phyloP scores from a whole-genome alignment of 1,140 invertebrate genomes.

The Vanessa tameamea region DNA sequence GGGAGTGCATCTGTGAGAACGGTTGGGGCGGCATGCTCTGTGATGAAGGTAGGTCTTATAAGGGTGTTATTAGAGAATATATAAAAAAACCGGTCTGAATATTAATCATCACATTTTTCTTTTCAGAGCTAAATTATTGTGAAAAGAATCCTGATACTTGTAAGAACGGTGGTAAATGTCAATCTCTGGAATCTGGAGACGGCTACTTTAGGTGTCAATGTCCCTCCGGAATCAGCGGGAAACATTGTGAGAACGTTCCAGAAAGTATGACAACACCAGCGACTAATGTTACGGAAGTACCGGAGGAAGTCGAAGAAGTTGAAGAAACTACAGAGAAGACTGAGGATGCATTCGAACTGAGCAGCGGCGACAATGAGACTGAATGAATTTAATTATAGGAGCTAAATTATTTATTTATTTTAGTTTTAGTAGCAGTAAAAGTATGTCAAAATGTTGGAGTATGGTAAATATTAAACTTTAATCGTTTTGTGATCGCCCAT shows the following conservation, averaged over 20 bases:
- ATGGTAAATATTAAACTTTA: not conserved
- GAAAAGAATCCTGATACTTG: constrained; percentile 85
- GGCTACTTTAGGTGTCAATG: constrained; percentile 87
- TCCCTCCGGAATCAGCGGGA: constrained; percentile 82
- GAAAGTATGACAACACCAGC: constrained; percentile 56
- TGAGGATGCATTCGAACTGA: constrained; percentile 42
- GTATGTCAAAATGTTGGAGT: constrained; percentile 1
- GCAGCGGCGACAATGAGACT: constrained; percentile 67
- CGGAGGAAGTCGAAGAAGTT: constrained; percentile 15
- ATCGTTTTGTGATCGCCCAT: not conserved
- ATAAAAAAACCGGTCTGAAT: not conserved
- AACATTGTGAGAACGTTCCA: constrained; percentile 83
- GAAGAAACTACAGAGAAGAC: constrained; percentile 13
- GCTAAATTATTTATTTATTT: constrained; percentile 24
- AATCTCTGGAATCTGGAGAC: constrained; percentile 87
- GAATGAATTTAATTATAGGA: constrained; percentile 43
- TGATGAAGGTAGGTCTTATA: constrained; percentile 84
- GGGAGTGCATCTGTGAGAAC: constrained; percentile 92
- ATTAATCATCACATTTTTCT: not conserved
- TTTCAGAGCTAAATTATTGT: constrained; percentile 88
- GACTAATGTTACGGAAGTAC: constrained; percentile 36
- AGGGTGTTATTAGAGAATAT: no score
- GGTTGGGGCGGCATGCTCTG: constrained; percentile 95
- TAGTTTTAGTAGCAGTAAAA: constrained; percentile 1
- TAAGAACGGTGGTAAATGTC: constrained; percentile 90